These are phyloP conservation scores for Caenorhabditis afra DNA, from an alignment of 2,888 invertebrate genomes.

Conservation along the genomic window DNA sequence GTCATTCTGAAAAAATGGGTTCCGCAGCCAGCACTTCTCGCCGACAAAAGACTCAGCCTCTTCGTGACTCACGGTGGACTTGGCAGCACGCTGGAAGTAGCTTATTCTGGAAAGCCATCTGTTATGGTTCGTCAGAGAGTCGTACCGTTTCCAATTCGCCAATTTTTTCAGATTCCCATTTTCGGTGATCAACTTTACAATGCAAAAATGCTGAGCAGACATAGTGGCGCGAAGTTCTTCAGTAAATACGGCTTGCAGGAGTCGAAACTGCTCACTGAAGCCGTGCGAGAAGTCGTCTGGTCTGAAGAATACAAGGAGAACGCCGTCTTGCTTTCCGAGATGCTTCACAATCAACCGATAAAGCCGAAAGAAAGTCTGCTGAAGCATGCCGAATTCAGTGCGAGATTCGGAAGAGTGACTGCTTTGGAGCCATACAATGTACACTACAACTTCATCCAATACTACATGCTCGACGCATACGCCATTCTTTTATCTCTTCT, in stretches of 20 bases:
- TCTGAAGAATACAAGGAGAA: constrained; percentile 6
- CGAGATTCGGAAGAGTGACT: constrained; percentile 33
- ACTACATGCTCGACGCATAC: constrained; percentile 40
- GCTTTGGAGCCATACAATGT: constrained; percentile 39
- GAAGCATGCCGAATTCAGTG: constrained; percentile 30
- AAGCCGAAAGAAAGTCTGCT: constrained; percentile 19
- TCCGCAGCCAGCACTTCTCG: constrained; percentile 33
- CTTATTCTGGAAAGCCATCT: constrained; percentile 36
- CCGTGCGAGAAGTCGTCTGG: constrained; percentile 18
- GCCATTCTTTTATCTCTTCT: background rate
- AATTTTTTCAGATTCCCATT: constrained; percentile 25
- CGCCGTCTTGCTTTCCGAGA: constrained; percentile 14
- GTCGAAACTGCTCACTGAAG: constrained; percentile 9
- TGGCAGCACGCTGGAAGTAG: constrained; percentile 31
- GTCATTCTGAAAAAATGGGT: constrained; percentile 41
- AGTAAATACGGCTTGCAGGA: constrained; percentile 25
- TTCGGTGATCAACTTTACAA: constrained; percentile 42
- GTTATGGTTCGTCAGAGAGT: constrained; percentile 2
- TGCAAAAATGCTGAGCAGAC: constrained; percentile 42
- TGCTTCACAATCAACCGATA: constrained; percentile 32
- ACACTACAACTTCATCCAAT: constrained; percentile 28
- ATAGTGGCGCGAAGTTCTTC: constrained; percentile 49
- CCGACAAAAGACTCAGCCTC: constrained; percentile 24
- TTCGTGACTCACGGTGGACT: constrained; percentile 33
- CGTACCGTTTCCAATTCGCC: background rate